Conservation (phyloP, 2,888 invertebrate genomes). For the Cylindroiulus punctatus region DNA sequence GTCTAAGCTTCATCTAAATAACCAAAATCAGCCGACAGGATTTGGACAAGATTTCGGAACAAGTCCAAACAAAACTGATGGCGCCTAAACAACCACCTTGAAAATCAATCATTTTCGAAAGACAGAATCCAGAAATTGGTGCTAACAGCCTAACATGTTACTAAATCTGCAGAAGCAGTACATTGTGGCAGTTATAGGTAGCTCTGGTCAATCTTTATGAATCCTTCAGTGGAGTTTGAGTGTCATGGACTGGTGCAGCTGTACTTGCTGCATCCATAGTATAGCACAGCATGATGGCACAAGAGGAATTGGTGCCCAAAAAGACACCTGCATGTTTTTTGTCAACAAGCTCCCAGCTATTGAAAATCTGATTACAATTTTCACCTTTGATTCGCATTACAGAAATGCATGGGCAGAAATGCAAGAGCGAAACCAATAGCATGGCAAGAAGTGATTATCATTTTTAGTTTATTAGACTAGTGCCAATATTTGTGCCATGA, state of each 20-base stretch:
- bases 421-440: not conserved
- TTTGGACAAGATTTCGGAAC: not conserved
- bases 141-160: no score
- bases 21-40: not conserved
- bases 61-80: slow-evolving; percentile 13
- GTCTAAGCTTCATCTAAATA: not conserved
- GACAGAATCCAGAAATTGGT: no score
- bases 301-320: not conserved
- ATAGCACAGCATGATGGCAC: not conserved
- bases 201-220: not conserved
- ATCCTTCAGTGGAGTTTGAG: not conserved
- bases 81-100: slow-evolving; percentile 17
- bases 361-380: not conserved
- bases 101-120: not conserved
- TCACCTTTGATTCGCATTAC: not conserved
- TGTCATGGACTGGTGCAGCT: not conserved
- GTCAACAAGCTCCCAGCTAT: not conserved
- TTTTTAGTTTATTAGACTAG: no score
- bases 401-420: not conserved
- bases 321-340: slow-evolving; percentile 17
- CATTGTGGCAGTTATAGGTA: no score
- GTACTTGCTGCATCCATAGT: not conserved
- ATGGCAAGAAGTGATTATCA: no score
- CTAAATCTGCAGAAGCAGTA: no score
- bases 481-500: no score